These are phyloP conservation scores for Gadus macrocephalus DNA, from an alignment of 2,113 vertebrate species.

Conservation along the genomic window DNA sequence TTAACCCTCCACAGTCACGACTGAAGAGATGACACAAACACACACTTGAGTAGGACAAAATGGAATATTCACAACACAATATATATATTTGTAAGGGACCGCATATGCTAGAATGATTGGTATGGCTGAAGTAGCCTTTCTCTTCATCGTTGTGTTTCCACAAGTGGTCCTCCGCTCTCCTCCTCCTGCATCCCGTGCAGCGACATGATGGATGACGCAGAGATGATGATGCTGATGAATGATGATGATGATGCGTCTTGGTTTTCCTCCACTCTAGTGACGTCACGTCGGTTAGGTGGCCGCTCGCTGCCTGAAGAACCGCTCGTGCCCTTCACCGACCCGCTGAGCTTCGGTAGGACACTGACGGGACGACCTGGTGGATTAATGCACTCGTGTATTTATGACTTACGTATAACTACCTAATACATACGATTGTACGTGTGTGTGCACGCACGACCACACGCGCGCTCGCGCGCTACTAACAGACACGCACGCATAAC, in stretches of 20 bases:
- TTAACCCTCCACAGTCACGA: slow-evolving; percentile 49
- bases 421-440: not conserved
- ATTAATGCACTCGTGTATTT: not conserved
- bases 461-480: not conserved
- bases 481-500: slow-evolving; percentile 9
- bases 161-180: not conserved
- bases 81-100: too few relatives aligned
- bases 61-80: too few relatives aligned
- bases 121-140: not conserved
- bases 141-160: not conserved
- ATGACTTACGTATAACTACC: not conserved
- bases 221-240: slow-evolving; percentile 2
- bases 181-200: not conserved
- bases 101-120: too few relatives aligned
- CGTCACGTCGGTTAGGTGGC: slow-evolving; percentile 47
- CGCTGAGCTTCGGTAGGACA: not conserved
- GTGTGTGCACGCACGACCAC: not conserved
- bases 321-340: slow-evolving; percentile 22
- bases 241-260: slow-evolving; percentile 15
- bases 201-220: not conserved
- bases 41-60: not conserved
- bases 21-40: slow-evolving; percentile 35
- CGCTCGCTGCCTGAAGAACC: slow-evolving; percentile 39
- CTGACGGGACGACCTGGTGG: not conserved
- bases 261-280: slow-evolving; percentile 14